phyloP scores from a whole-genome alignment of 2,888 invertebrate species.

The Cryptocheilus praepositus region DNA sequence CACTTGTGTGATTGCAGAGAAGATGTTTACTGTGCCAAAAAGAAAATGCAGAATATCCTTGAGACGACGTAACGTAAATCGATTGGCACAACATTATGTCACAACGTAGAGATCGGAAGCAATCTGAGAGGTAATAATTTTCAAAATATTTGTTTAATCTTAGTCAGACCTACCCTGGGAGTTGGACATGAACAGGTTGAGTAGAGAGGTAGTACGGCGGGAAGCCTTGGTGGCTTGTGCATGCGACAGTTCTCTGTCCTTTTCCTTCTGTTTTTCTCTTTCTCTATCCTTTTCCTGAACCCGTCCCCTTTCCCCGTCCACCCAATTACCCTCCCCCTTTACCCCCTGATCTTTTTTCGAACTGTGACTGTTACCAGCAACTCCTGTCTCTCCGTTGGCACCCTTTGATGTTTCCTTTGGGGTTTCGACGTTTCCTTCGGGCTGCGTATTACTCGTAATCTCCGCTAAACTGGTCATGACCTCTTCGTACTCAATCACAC shows the following conservation, averaged over 20 bases:
- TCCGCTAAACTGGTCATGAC: conserved; percentile 69
- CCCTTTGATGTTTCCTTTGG: conserved; percentile 68
- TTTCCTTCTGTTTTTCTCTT: conserved; percentile 60
- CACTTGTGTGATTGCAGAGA: too few relatives aligned
- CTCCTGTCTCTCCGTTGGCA: conserved; percentile 72
- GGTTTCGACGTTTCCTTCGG: conserved; percentile 57
- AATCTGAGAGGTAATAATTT: conserved; percentile 5
- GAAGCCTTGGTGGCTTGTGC: conserved; percentile 82
- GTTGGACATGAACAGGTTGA: conserved; percentile 96
- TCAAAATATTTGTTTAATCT: conserved; percentile 38
- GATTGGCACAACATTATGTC: too few relatives aligned
- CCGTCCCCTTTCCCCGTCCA: conserved; percentile 65
- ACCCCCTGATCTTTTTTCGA: conserved; percentile 70
- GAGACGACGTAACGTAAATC: too few relatives aligned
- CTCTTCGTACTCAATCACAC: conserved; percentile 72
- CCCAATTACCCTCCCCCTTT: conserved; percentile 69
- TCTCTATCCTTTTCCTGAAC: conserved; percentile 64
- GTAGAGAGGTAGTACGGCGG: conserved; percentile 94
- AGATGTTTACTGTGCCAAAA: too few relatives aligned
- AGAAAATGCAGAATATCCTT: too few relatives aligned
- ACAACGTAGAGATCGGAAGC: too few relatives aligned
- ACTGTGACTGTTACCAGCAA: conserved; percentile 73
- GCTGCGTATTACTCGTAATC: conserved; percentile 63
- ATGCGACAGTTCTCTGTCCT: conserved; percentile 62
- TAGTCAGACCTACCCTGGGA: conserved; percentile 86